Evolutionary conservation across 2,888 invertebrate species (phyloP).

Genomic region (Incurvaria masculella): DNA sequence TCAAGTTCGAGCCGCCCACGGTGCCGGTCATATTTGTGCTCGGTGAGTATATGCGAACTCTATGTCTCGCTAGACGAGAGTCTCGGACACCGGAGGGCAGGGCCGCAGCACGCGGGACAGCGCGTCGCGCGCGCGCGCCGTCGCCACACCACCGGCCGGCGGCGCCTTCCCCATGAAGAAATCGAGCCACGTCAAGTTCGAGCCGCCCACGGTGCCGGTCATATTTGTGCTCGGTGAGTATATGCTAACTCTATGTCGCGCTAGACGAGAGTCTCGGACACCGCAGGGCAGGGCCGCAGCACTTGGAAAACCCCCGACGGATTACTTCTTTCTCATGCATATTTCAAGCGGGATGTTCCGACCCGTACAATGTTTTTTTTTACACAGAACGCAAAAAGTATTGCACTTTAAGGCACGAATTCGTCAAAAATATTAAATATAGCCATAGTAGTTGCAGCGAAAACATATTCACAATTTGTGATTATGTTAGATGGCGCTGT

Average conservation of each 20-base stretch:
- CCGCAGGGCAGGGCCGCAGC: constrained; percentile 38
- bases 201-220: constrained; percentile 82
- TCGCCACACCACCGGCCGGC: constrained; percentile 63
- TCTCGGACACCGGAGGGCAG: constrained; percentile 29
- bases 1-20: constrained; percentile 81
- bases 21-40: constrained; percentile 88
- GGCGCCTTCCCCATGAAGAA: constrained; percentile 77
- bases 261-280: constrained; percentile 32
- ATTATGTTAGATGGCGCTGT: too few relatives aligned
- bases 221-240: constrained; percentile 84
- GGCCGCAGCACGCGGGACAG: constrained; percentile 49
- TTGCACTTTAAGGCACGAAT: too few relatives aligned
- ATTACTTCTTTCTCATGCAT: too few relatives aligned
- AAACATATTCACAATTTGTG: too few relatives aligned
- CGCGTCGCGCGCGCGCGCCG: constrained; percentile 46
- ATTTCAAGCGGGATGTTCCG: too few relatives aligned
- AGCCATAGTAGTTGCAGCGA: too few relatives aligned
- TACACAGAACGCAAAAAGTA: too few relatives aligned
- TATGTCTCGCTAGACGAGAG: too few relatives aligned
- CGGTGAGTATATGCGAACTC: too few relatives aligned
- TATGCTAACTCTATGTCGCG: too few relatives aligned
- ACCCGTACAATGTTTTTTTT: too few relatives aligned
- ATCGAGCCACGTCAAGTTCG: constrained; percentile 77
- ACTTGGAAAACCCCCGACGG: constrained; percentile 53
- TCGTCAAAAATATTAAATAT: too few relatives aligned